Evolutionary conservation across 2,113 vertebrate species (phyloP), one percentile per base, ranked within the genome.

Genomic region (Ursus arctos): DNA sequence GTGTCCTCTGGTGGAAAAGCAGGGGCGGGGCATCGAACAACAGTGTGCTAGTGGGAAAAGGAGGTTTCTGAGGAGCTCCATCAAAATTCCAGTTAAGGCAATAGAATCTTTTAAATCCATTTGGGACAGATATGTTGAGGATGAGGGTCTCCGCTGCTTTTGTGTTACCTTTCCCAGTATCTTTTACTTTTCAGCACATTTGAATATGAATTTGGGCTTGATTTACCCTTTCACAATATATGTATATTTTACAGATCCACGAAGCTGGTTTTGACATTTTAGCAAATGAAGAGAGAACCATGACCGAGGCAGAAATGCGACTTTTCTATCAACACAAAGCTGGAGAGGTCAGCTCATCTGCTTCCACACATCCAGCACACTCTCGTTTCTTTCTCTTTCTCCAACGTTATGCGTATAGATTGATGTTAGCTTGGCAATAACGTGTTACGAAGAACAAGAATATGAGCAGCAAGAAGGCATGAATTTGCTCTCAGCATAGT

Each of bases 221-320:
- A 47, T 67, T 94, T 91, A 69, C 79, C 69, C 51, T 82, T 88
- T 65, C 21, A 57, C 43, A 55, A 59, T 51, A 13, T 57, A 21
- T 84, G 2, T 84, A 79, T 88, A 76, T 81, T 71, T 93, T 97
- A 67, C 96, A 99, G 99, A 99, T 99, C 95, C 99, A 99, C 96
- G 99, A 99, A 81, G 99, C 99, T 51, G 99, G 99, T 8, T 99
- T 99, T 98, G 99, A 99, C 98, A 99, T 99, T 91, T 94, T 99
- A 95, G 98, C 97, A 47, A 98, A 99, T 0, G 99, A 99, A 96
- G 99, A 99, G 76, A 98, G 98, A 79, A 99, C 88, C 5, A 96
- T 99, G 98, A 99, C 98, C 11, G 98, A 99, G 92, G 94, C 74
- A 21, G 99, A 99, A 95, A 98, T 98, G 96, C 98, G 84, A 87